Base-by-base conservation (phyloP, 64 coral and sea anemone genomes). In the Actinia equina region DNA sequence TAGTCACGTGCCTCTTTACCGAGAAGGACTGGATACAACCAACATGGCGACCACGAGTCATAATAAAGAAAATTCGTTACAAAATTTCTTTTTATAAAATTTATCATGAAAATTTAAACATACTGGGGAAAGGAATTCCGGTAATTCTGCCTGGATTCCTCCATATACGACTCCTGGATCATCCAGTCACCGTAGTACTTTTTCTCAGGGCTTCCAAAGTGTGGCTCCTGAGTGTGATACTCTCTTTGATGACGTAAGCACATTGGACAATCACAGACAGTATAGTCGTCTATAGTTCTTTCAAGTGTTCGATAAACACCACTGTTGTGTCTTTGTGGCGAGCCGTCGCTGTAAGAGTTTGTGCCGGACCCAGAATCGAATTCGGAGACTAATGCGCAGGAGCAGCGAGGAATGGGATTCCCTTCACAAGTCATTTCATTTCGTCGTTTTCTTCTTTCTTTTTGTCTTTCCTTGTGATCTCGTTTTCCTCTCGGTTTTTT, bases 151-250 rank as follows among this genome's bases (percentile, higher is more conserved):
- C 86, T 71, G 19, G 18, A 15, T 12, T 55, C 45, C 4, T 77
- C 86, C 60, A 77, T 52, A 14, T 56, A 56, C 11, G 71, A 53
- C 71, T 88, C 71, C 49, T 77, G 26, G 71, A 89, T 54, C 94
- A 97, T 93, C 94, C 94, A 93, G 71, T 93, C 94, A 71, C 94
- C 94, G 71, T 90, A 93, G 61, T 97, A 97, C 67, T 97, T 97
- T 86, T 97, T 97, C 41, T 93, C 91, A 0, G 94, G 94, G 12
- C 88, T 85, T 4, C 94, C 88, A 76, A 97, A 97, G 52, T 93
- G 60, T 37, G 30, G 30, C 5, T 85, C 85, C 17, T 89, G 86
- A 12, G 59, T 77, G 5, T 85, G 56, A 23, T 86, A 87, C 45
- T 81, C 64, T 78, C 86, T 90, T 44, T 93, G 69, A 20, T 44